These are phyloP conservation scores for Orthosia gracilis DNA, from an alignment of 2,888 invertebrate genomes.

Conservation along the genomic window DNA sequence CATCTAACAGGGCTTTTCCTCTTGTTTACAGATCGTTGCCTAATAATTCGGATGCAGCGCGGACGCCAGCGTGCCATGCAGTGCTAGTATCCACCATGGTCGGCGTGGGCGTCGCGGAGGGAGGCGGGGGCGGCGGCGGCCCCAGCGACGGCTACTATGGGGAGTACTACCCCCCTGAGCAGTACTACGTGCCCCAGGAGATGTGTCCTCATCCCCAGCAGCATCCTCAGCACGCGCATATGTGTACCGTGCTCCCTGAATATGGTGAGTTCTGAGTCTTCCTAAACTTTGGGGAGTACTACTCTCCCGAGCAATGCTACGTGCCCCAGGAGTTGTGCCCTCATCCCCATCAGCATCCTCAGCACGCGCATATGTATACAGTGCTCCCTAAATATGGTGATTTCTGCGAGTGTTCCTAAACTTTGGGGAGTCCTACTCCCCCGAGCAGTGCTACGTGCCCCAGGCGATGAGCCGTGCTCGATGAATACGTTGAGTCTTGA, in stretches of 20 bases:
- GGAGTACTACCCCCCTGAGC: slow-evolving; percentile 91
- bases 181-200: slow-evolving; percentile 91
- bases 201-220: slow-evolving; percentile 92
- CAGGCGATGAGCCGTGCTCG: slow-evolving; percentile 92
- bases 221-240: slow-evolving; percentile 92
- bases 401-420: slow-evolving; percentile 70
- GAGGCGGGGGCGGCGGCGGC: slow-evolving; percentile 84
- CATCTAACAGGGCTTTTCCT: not conserved
- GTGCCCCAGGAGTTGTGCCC: slow-evolving; percentile 92
- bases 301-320: slow-evolving; percentile 91
- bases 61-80: slow-evolving; percentile 82
- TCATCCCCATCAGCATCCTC: slow-evolving; percentile 92
- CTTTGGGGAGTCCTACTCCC: slow-evolving; percentile 92
- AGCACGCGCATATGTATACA: slow-evolving; percentile 93
- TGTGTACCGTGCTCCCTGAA: slow-evolving; percentile 94
- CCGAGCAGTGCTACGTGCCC: slow-evolving; percentile 91
- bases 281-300: slow-evolving; percentile 90
- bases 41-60: slow-evolving; percentile 77
- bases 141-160: slow-evolving; percentile 88
- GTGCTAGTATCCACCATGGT: slow-evolving; percentile 86
- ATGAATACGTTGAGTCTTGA: slow-evolving; percentile 93
- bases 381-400: slow-evolving; percentile 94
- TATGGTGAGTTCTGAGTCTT: slow-evolving; percentile 91
- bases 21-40: slow-evolving; percentile 80
- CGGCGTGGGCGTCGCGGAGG: slow-evolving; percentile 89